phyloP scores from a whole-genome alignment of 2,888 invertebrate species.

The Herminia tarsipennalis region DNA sequence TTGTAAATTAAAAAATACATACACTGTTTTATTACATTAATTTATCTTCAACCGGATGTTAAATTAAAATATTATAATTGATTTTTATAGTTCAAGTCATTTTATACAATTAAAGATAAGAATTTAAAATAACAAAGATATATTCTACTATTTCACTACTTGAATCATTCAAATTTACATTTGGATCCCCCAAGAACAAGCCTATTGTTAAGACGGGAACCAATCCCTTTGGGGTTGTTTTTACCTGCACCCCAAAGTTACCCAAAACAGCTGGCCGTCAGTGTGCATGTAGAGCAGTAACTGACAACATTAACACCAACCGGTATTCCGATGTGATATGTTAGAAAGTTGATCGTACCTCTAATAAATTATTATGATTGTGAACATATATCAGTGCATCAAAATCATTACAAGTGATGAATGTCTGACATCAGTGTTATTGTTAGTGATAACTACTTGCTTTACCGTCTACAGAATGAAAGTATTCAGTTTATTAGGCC shows the following conservation, averaged over 20 bases:
- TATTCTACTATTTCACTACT: too few relatives aligned
- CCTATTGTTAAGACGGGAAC: constrained; percentile 18
- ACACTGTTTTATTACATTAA: too few relatives aligned
- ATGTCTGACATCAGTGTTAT: constrained; percentile 48
- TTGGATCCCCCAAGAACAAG: too few relatives aligned
- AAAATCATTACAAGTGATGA: constrained; percentile 34
- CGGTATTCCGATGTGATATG: constrained; percentile 36
- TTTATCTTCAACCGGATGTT: too few relatives aligned
- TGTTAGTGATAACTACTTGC: constrained; percentile 47
- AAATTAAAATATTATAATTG: too few relatives aligned
- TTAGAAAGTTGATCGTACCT: constrained; percentile 28
- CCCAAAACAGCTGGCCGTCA: constrained; percentile 44
- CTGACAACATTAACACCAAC: constrained; percentile 15
- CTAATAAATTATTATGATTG: constrained; percentile 9
- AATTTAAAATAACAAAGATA: too few relatives aligned
- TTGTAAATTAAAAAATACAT: too few relatives aligned
- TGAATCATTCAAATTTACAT: too few relatives aligned
- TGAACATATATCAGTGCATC: constrained; percentile 30
- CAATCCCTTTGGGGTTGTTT: constrained; percentile 48
- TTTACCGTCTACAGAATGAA: constrained; percentile 53
- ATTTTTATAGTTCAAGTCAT: too few relatives aligned
- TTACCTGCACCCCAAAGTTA: constrained; percentile 64
- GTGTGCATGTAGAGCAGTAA: constrained; percentile 28
- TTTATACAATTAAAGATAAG: too few relatives aligned
- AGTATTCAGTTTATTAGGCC: constrained; percentile 43